Percentiles rank a stretch among this genome's conserved stretches.
These are phyloP conservation scores for Netelia virgata DNA, from an alignment of 2,888 invertebrate species.

Conservation along the genomic window DNA sequence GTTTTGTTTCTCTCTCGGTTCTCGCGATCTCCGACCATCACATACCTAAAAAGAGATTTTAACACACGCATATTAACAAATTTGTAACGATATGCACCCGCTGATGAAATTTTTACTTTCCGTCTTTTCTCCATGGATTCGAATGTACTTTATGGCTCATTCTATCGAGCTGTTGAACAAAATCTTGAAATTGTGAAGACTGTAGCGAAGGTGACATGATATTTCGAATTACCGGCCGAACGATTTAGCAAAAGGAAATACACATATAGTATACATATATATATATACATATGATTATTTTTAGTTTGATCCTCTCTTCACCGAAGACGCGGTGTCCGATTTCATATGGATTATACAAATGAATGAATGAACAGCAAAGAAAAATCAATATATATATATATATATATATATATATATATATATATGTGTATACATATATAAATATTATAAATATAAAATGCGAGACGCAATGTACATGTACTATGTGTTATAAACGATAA, in stretches of 20 bases:
- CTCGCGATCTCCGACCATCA: neutral
- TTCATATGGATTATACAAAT: constrained; percentile 21
- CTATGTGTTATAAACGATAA: constrained; percentile 74
- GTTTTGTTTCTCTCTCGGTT: constrained; percentile 15
- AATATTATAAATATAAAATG: constrained; percentile 53
- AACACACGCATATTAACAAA: constrained; percentile 66
- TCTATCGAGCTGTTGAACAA: constrained; percentile 27
- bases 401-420: constrained; percentile 59
- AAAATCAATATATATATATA: constrained; percentile 66
- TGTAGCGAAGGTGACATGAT: neutral
- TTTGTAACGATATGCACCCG: constrained; percentile 50
- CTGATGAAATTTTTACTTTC: neutral
- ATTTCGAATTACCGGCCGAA: constrained; percentile 28
- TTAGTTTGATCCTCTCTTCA: constrained; percentile 3
- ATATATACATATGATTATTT: constrained; percentile 23
- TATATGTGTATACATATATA: constrained; percentile 52
- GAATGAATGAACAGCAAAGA: constrained; percentile 31
- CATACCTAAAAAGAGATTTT: constrained; percentile 33
- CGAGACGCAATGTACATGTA: constrained; percentile 60
- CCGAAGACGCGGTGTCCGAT: neutral
- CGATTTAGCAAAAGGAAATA: constrained; percentile 37
- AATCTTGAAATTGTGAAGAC: constrained; percentile 25
- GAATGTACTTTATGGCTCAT: constrained; percentile 27
- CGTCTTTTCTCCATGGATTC: constrained; percentile 48
- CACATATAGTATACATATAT: constrained; percentile 67